Conservation (phyloP, 2,113 vertebrate genomes). For the Chrysemys picta region DNA sequence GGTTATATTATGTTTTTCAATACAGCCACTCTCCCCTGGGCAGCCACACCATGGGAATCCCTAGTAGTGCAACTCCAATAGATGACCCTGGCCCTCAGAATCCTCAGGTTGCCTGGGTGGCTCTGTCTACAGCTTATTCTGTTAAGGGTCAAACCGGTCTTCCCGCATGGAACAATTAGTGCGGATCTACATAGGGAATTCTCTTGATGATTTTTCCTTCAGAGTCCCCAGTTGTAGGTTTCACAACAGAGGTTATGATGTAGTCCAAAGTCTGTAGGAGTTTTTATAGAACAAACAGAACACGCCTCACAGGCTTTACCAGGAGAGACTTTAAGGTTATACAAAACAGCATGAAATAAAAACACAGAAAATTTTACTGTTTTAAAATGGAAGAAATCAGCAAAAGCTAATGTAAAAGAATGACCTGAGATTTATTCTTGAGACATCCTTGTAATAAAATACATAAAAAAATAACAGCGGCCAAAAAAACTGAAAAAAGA, state of each 20-base stretch:
- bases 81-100: background rate
- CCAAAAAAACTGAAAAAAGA: background rate
- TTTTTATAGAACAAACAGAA: slow-evolving; percentile 32
- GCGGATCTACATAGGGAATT: slow-evolving; percentile 11
- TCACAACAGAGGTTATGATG: background rate
- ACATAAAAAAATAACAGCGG: background rate
- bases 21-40: background rate
- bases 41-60: background rate
- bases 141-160: background rate
- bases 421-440: fast-evolving
- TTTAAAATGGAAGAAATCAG: background rate
- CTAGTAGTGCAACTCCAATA: background rate
- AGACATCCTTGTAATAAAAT: background rate
- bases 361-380: background rate
- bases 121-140: background rate
- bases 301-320: slow-evolving; percentile 38
- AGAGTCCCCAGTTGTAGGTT: background rate
- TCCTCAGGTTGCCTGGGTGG: background rate
- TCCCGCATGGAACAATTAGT: background rate
- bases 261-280: background rate
- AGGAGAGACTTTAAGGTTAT: background rate
- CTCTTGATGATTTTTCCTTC: slow-evolving; percentile 8
- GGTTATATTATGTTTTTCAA: background rate
- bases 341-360: background rate
- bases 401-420: background rate